A percentile compares a stretch with the other conserved stretches of the same genome.
Evolutionary conservation across 2,797 vertebrate genomes (phyloP).

Genomic region (Protonibea diacanthus): DNA sequence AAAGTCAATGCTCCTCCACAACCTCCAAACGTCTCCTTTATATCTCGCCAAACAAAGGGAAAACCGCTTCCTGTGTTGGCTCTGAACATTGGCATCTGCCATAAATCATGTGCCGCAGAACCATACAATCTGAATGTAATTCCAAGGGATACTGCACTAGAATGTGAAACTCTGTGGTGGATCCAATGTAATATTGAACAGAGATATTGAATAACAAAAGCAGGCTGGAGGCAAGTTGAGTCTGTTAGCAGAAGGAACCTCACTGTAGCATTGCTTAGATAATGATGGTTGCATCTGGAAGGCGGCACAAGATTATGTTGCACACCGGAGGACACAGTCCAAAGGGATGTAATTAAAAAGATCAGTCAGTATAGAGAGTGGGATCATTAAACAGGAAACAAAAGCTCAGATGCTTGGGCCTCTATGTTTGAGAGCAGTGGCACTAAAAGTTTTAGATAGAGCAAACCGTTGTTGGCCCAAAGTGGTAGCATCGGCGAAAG

Average conservation of each 20-base stretch:
- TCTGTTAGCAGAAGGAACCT: slow-evolving; percentile 42
- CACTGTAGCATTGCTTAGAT: slow-evolving; percentile 24
- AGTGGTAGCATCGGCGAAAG: neutral
- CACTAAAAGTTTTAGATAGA: slow-evolving; percentile 39
- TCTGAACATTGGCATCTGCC: neutral
- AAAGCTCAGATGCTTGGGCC: slow-evolving; percentile 46
- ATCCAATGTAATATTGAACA: slow-evolving; percentile 35
- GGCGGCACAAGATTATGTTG: slow-evolving; percentile 47
- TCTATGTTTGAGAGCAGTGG: slow-evolving; percentile 26
- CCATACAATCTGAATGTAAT: slow-evolving; percentile 20
- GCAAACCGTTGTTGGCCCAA: slow-evolving; percentile 46
- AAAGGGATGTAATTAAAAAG: slow-evolving; percentile 82
- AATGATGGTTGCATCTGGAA: slow-evolving; percentile 51
- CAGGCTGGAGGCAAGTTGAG: slow-evolving; percentile 30
- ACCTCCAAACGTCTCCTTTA: neutral
- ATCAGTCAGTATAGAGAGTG: slow-evolving; percentile 59
- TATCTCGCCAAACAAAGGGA: neutral
- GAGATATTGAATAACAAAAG: slow-evolving; percentile 54
- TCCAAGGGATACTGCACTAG: slow-evolving; percentile 6
- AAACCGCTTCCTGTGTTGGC: neutral
- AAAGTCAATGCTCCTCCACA: neutral
- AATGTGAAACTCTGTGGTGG: slow-evolving; percentile 16
- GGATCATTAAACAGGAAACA: slow-evolving; percentile 75
- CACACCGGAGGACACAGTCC: slow-evolving; percentile 64
- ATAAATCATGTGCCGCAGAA: slow-evolving; percentile 26